Percentiles rank a stretch among this genome's conserved stretches.
Evolutionary conservation across 2,888 invertebrate species (phyloP).

Genomic region (Copidosoma aretas): DNA sequence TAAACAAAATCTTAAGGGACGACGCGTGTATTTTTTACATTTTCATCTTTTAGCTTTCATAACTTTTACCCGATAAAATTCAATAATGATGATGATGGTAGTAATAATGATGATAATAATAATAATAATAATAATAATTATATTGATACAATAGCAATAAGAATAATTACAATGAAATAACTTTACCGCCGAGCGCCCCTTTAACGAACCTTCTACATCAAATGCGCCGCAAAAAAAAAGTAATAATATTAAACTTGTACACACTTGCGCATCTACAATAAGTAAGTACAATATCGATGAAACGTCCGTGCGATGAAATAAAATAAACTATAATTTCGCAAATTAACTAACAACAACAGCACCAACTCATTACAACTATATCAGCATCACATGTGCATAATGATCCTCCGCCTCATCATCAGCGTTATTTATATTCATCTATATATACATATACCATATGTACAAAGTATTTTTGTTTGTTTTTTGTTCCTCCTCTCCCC

Average conservation of each 20-base stretch:
- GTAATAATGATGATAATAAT: background rate
- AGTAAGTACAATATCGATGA: conserved; percentile 10
- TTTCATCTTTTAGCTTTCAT: conserved; percentile 2
- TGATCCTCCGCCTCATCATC: conserved; percentile 9
- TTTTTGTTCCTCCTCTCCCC: too few relatives aligned
- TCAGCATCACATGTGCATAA: conserved; percentile 22
- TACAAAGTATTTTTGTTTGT: too few relatives aligned
- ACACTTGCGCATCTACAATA: conserved; percentile 1
- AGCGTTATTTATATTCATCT: conserved; percentile 17
- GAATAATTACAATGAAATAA: conserved; percentile 7
- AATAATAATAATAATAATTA: conserved; percentile 7
- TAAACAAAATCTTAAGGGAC: conserved; percentile 9
- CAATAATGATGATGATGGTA: background rate
- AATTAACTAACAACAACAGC: conserved; percentile 33
- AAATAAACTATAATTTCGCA: conserved; percentile 13
- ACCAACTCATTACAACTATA: conserved; percentile 20
- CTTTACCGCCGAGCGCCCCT: background rate
- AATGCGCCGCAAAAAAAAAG: conserved; percentile 13
- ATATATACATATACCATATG: background rate
- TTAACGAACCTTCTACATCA: background rate
- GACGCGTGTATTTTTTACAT: too few relatives aligned
- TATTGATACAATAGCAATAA: conserved; percentile 8
- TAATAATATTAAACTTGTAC: conserved; percentile 14
- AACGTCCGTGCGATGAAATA: background rate
- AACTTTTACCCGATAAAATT: too few relatives aligned